A percentile compares a stretch with the other conserved stretches of the same genome.
phyloP scores from a whole-genome alignment of 2,113 vertebrate genomes.

The Micronycteris hirsuta region DNA sequence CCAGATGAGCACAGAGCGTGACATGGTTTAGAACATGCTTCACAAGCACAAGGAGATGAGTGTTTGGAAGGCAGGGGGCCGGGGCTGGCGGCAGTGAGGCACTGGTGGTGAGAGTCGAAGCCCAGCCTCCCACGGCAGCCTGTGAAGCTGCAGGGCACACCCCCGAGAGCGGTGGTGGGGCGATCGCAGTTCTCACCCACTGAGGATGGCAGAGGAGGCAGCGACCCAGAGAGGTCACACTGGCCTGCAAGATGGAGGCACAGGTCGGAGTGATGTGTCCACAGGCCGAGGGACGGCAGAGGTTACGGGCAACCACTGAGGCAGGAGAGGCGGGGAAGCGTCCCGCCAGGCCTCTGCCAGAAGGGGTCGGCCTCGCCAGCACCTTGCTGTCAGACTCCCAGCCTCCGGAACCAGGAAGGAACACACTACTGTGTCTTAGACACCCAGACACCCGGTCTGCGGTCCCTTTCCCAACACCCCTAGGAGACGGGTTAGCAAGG shows the following conservation, averaged over 20 bases:
- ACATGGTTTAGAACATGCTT: not conserved
- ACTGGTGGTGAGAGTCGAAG: no score
- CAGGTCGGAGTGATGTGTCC: no score
- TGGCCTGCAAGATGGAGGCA: not conserved
- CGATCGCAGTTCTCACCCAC: fast-evolving
- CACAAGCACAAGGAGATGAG: not conserved
- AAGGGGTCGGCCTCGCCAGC: not conserved
- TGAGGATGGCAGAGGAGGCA: fast-evolving
- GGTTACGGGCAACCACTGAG: fast-evolving
- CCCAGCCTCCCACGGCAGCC: no score
- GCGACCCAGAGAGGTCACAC: not conserved
- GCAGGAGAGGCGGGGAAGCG: no score
- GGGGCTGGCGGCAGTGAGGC: fast-evolving
- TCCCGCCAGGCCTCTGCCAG: no score
- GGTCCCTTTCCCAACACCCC: no score
- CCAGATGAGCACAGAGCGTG: not conserved
- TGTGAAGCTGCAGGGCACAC: fast-evolving
- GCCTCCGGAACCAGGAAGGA: no score
- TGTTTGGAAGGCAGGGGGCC: fast-evolving
- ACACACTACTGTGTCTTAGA: no score
- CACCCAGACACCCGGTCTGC: no score
- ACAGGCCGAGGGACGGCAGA: no score
- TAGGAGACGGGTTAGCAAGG: no score
- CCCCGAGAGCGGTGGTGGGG: no score
- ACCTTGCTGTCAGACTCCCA: not conserved